These are phyloP conservation scores for Trichacis sp. DNA, from an alignment of 2,888 invertebrate genomes.

Conservation along the genomic window DNA sequence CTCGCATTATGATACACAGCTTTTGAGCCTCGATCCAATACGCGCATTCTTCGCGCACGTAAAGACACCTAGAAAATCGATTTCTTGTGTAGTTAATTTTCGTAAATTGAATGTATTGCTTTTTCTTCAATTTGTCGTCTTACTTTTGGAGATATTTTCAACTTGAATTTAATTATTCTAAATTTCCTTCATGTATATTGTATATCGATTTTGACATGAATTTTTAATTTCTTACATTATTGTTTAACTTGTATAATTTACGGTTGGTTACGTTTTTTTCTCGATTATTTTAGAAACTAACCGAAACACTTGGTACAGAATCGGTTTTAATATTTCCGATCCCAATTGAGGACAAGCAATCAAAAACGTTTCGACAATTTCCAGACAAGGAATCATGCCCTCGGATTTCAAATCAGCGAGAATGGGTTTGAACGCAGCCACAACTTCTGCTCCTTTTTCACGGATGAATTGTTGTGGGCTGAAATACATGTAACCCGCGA, in stretches of 20 bases:
- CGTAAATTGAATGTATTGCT: no score
- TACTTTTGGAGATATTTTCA: no score
- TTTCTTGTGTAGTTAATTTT: no score
- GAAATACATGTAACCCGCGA: constrained; percentile 84
- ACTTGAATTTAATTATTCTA: no score
- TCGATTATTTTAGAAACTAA: no score
- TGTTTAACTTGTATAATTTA: no score
- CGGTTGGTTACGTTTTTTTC: no score
- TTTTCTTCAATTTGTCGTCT: no score
- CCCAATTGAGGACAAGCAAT: constrained; percentile 80
- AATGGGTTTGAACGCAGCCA: constrained; percentile 78
- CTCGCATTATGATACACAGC: constrained; percentile 82
- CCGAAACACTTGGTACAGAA: constrained; percentile 75
- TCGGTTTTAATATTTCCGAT: constrained; percentile 78
- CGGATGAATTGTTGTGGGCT: constrained; percentile 83
- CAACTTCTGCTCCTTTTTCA: constrained; percentile 78
- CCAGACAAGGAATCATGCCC: constrained; percentile 79
- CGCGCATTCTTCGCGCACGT: constrained; percentile 78
- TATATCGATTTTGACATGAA: no score
- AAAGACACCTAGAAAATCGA: constrained; percentile 75
- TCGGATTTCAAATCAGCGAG: constrained; percentile 83
- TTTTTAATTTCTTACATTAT: no score
- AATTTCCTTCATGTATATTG: no score
- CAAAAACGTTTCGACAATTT: constrained; percentile 82
- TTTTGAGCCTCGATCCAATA: constrained; percentile 82